phyloP scores from a whole-genome alignment of 2,888 invertebrate genomes.

The Phanerotoma sp. region DNA sequence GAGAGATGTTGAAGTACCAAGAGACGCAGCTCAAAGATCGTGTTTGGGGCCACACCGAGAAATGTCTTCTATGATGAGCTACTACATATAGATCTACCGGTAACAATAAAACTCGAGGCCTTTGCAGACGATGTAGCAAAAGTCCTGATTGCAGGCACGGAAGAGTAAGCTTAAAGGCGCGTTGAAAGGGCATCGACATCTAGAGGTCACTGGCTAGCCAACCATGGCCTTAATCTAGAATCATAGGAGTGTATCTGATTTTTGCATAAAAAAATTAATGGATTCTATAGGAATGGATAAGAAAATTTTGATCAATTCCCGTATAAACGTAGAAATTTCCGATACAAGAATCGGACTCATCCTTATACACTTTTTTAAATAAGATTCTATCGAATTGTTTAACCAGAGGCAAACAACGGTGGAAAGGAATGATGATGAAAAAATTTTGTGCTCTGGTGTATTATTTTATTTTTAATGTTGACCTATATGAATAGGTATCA shows the following conservation, averaged over 20 bases:
- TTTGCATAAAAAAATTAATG: no score
- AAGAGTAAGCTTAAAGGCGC: conserved; percentile 9
- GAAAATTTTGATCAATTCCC: no score
- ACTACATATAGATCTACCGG: conserved; percentile 24
- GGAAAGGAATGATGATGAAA: conserved; percentile 2
- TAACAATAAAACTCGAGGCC: conserved; percentile 22
- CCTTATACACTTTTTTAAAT: no score
- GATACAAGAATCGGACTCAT: no score
- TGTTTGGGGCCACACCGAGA: conserved; percentile 31
- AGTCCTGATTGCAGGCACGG: conserved; percentile 20
- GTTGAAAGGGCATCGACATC: conserved; percentile 13
- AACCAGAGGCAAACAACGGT: conserved; percentile 16
- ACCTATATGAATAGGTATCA: conserved; percentile 46
- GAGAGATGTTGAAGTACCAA: conserved; percentile 18
- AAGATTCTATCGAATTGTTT: no score
- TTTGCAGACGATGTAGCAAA: conserved; percentile 33
- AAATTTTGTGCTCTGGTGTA: conserved; percentile 23
- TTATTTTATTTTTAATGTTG: conserved; percentile 47
- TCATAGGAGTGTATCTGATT: no score
- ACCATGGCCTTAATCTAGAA: conserved; percentile 25
- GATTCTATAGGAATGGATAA: no score
- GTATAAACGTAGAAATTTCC: no score
- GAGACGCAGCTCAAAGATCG: conserved; percentile 33
- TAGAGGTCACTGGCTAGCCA: conserved; percentile 11
- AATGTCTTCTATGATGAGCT: conserved; percentile 33